phyloP scores from a whole-genome alignment of 2,113 vertebrate genomes.

The Neodontobutis hainanensis region DNA sequence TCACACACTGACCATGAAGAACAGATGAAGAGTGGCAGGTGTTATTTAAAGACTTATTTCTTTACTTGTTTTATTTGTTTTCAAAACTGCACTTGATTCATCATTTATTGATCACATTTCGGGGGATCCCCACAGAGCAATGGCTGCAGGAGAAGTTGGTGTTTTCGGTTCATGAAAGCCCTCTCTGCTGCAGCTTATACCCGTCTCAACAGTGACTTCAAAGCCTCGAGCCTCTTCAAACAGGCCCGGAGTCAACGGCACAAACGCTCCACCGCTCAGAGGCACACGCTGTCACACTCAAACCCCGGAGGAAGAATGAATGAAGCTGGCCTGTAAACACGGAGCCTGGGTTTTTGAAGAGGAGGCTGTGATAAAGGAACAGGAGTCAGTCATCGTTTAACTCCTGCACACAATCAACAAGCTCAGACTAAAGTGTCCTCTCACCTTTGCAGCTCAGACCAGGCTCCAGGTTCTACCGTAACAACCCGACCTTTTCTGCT shows the following conservation, averaged over 20 bases:
- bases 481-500: no score
- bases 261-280: slow-evolving; percentile 2
- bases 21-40: no score
- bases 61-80: not conserved
- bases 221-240: slow-evolving; percentile 77
- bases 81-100: not conserved
- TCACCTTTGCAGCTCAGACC: not conserved
- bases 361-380: slow-evolving; percentile 28
- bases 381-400: slow-evolving; percentile 48
- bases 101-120: not conserved
- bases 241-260: slow-evolving; percentile 53
- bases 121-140: slow-evolving; percentile 16
- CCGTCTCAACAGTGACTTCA: slow-evolving; percentile 70
- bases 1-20: no score
- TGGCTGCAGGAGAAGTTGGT: slow-evolving; percentile 23
- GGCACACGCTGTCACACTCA: slow-evolving; percentile 13
- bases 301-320: slow-evolving; percentile 9
- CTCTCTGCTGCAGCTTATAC: slow-evolving; percentile 53
- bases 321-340: not conserved
- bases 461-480: no score
- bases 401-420: slow-evolving; percentile 37
- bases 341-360: slow-evolving; percentile 9
- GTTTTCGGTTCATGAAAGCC: slow-evolving; percentile 53
- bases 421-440: not conserved
- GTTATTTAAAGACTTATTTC: not conserved